Base-by-base conservation (phyloP, 64 coral and sea anemone species). In the Montipora efflorescens region DNA sequence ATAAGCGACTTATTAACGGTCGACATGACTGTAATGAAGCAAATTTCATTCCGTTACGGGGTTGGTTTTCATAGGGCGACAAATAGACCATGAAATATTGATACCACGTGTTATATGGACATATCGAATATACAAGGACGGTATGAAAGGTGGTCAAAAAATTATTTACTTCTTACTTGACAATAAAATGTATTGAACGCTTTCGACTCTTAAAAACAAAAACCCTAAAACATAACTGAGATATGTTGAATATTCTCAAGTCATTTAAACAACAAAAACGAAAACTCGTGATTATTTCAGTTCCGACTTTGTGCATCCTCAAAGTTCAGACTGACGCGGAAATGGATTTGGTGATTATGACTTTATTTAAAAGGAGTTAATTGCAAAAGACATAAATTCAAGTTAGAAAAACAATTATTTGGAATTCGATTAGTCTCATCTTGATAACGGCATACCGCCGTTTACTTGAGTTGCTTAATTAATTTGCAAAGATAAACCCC, bases 61-160 rank as follows among this genome's bases (percentile, higher is more conserved):
- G 62, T 18, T 48, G 64, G 36, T 71, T 19, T 86, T 86, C 82
- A 86, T 51, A 16, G 66, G 18, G 46, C 5, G 71, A 72, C 68
- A 86, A n/a, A 11, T 47, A 71, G 45, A 48, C 66, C 53, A 57
- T 86, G 66, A 86, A 86, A 86, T 86, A 86, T 86, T 86, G 48
- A 86, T 86, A 86, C 16, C 82, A 86, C 82, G 82, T 86, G 67
- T 0, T 47, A 18, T 62, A 48, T 50, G 21, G 45, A 71, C 19
- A 50, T 86, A 50, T 49, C 81, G 16, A 67, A 19, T 50, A 19
- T 68, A 25, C 82, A 19, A 70, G 44, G 47, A 67, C 20, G 6
- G 49, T 62, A 71, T 21, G 18, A 0, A 55, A 55, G 10, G 52
- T 7, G 52, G 10, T 67, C 62, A 14, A 14, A 43, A 47, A 76